Conservation (phyloP, 92 coral and sea anemone genomes). For the Pocillopora grandis region DNA sequence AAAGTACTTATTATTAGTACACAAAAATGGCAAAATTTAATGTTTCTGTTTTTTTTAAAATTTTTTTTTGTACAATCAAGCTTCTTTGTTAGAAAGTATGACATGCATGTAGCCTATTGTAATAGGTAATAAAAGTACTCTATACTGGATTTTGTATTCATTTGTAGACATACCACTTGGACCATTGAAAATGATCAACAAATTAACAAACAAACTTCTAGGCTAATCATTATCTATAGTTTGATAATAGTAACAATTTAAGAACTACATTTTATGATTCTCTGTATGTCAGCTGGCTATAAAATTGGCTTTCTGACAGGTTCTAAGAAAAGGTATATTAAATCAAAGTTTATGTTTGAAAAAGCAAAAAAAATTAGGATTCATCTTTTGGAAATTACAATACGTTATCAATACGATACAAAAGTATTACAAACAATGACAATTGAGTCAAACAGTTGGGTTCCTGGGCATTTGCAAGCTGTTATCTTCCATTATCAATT, state of each 20-base stretch:
- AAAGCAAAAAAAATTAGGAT: neutral
- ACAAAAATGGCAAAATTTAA: neutral
- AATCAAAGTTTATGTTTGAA: neutral
- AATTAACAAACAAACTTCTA: neutral
- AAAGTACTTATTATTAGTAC: slow-evolving; percentile 23
- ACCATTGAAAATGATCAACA: neutral
- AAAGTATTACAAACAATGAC: too few species aligned
- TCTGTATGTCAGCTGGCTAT: neutral
- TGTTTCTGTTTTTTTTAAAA: too few species aligned
- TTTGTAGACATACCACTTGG: neutral
- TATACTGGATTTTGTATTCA: neutral
- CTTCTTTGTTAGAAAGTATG: neutral
- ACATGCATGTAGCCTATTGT: neutral
- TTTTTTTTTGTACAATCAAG: too few species aligned
- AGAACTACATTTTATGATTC: too few species aligned
- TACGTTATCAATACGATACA: too few species aligned
- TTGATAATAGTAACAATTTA: too few species aligned
- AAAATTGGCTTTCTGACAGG: slow-evolving; percentile 6
- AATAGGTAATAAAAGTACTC: too few species aligned
- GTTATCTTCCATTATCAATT: too few species aligned
- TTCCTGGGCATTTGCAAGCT: too few species aligned
- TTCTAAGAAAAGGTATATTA: neutral
- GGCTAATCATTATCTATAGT: neutral
- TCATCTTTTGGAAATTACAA: too few species aligned
- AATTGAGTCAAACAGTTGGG: too few species aligned